These are phyloP conservation scores for Eremophila alpestris DNA, from an alignment of 2,797 vertebrate species.

Conservation along the genomic window DNA sequence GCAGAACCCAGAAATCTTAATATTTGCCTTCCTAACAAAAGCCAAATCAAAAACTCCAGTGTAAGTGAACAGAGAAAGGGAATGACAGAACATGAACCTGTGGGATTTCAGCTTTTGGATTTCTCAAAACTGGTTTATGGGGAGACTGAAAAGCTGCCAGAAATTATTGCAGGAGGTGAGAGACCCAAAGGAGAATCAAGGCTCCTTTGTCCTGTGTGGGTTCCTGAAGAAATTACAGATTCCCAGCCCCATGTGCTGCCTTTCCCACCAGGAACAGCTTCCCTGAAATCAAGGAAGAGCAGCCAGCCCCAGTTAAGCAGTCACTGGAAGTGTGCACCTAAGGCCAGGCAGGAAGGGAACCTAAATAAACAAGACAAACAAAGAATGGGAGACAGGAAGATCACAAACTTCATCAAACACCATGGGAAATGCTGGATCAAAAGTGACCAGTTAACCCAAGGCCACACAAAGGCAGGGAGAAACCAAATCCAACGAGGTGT, in stretches of 20 bases:
- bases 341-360: conserved; percentile 28
- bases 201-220: not conserved
- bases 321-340: not conserved
- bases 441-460: not conserved
- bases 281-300: conserved; percentile 8
- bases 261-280: not conserved
- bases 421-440: conserved; percentile 12
- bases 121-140: not conserved
- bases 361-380: conserved; percentile 50
- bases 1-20: not conserved
- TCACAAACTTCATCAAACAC: conserved; percentile 16
- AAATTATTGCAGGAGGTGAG: not conserved
- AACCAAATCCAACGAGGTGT: not conserved
- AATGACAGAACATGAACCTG: not conserved
- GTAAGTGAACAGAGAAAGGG: not conserved
- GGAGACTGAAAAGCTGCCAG: not conserved
- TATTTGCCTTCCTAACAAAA: not conserved
- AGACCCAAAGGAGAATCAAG: not conserved
- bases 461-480: not conserved
- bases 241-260: not conserved
- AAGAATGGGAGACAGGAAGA: conserved; percentile 59
- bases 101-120: not conserved
- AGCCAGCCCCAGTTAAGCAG: not conserved
- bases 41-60: not conserved
- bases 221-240: not conserved